Evolutionary conservation across 2,888 invertebrate genomes (phyloP), one percentile per base, ranked within the genome.

Genomic region (Aricia artaxerxes): DNA sequence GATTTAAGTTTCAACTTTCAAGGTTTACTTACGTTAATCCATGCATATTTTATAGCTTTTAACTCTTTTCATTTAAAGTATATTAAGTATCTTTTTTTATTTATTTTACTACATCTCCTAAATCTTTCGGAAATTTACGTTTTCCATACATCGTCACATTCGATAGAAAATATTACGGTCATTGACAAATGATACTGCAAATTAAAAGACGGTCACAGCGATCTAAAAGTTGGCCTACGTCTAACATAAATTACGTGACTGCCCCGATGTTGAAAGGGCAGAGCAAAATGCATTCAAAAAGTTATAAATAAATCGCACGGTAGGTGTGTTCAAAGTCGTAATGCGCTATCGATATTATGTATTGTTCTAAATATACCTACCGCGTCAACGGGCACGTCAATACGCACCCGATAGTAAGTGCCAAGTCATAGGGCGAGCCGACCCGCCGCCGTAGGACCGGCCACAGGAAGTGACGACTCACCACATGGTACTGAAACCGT

Each of bases 261-360:
- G 69, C 69, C 5, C 69, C 13, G 69, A 69, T 69, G 69, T 69
- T 69, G 69, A 69, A 69, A 69, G 69, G 69, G 69, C 69, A 35
- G 35, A 35, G 35, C 69, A 69, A 13, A 69, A 69, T 69, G 69
- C 69, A 69, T 69, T 69, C 35, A 69, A 35, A 69, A 69, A 69
- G 69, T 38, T 69, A 69, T 69, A 78, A 78, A 73, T 73, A 73
- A 73, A 40, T 44, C n/a, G 44, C 69, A 73, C 44, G 40, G 73
- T 73, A 73, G 73, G 73, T 73, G 73, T 73, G 73, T 73, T 73
- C 73, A 73, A 73, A 73, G 73, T 73, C 40, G 44, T 73, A 9
- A 44, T 73, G 44, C 44, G 11, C 40, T 73, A 73, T 69, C 24
- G 69, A 35, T 69, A 69, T 38, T 69, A 69, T 69, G 69, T 69